Evolutionary conservation across 2,113 vertebrate genomes (phyloP).

Genomic region (Chamaetylas fuelleborni): DNA sequence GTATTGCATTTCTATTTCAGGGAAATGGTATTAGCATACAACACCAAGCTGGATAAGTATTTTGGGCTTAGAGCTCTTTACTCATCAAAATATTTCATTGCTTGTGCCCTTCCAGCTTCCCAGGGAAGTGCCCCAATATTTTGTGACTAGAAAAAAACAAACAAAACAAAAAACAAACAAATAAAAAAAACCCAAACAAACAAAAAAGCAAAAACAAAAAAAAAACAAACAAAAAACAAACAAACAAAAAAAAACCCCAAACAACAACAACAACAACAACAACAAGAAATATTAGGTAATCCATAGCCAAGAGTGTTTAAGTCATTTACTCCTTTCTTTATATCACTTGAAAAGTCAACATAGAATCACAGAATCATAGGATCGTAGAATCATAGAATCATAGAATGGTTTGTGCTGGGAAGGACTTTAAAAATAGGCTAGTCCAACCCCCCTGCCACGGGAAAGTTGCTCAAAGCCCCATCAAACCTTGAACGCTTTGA

Average conservation of each 20-base stretch:
- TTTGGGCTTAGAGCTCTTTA: background rate
- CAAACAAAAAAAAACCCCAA: too few relatives aligned
- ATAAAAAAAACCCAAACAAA: too few relatives aligned
- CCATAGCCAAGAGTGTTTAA: background rate
- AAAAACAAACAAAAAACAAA: too few relatives aligned
- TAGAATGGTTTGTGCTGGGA: background rate
- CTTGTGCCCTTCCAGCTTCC: background rate
- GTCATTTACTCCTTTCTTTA: background rate
- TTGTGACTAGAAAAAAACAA: background rate
- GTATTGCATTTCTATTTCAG: background rate
- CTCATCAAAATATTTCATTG: background rate
- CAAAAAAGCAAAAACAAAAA: too few relatives aligned
- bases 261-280: too few relatives aligned
- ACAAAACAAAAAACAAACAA: too few relatives aligned
- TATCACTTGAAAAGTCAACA: background rate
- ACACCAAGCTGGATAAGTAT: background rate
- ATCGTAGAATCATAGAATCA: background rate
- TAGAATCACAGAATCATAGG: background rate
- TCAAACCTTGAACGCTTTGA: background rate
- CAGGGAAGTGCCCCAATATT: background rate
- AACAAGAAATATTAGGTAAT: background rate
- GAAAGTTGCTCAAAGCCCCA: background rate
- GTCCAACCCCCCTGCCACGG: too few relatives aligned
- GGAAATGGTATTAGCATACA: background rate
- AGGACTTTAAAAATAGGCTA: background rate